Percentiles rank a stretch among this genome's conserved stretches.
phyloP scores from a whole-genome alignment of 2,797 vertebrate genomes.

The Gila robusta region DNA sequence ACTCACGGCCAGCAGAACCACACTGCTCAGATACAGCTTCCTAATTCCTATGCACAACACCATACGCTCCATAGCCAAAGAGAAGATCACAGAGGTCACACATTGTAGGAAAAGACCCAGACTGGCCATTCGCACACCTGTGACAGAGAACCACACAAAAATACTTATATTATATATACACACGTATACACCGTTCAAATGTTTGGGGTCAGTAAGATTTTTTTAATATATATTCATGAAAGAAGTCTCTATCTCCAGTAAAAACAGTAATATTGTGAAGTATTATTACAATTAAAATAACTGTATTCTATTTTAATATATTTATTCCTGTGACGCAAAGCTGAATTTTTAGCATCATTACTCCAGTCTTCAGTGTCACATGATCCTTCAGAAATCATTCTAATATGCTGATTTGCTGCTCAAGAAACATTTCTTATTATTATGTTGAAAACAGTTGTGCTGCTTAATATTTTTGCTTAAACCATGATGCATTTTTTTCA shows the following conservation, averaged over 20 bases:
- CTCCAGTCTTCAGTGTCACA: not conserved
- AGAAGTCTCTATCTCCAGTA: no score
- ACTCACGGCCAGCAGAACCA: slow-evolving; percentile 79
- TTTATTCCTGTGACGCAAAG: no score
- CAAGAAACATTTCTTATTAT: not conserved
- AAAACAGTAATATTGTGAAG: no score
- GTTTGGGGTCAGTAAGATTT: not conserved
- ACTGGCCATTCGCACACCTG: slow-evolving; percentile 89
- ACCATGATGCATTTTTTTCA: not conserved
- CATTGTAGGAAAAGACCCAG: slow-evolving; percentile 90
- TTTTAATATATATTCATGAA: no score
- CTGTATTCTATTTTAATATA: no score
- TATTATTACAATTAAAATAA: no score
- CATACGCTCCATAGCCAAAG: slow-evolving; percentile 83
- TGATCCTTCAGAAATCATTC: not conserved
- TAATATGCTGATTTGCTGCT: not conserved
- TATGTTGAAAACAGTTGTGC: not conserved
- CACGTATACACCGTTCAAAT: not conserved
- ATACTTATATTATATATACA: not conserved
- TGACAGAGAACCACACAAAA: not conserved
- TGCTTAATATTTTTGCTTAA: not conserved
- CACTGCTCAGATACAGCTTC: slow-evolving; percentile 81
- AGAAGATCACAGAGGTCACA: slow-evolving; percentile 83
- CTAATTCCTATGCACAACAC: slow-evolving; percentile 81
- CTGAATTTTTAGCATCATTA: not conserved